Evolutionary conservation across 1,140 invertebrate species (phyloP).

Genomic region (Cataglyphis hispanica): DNA sequence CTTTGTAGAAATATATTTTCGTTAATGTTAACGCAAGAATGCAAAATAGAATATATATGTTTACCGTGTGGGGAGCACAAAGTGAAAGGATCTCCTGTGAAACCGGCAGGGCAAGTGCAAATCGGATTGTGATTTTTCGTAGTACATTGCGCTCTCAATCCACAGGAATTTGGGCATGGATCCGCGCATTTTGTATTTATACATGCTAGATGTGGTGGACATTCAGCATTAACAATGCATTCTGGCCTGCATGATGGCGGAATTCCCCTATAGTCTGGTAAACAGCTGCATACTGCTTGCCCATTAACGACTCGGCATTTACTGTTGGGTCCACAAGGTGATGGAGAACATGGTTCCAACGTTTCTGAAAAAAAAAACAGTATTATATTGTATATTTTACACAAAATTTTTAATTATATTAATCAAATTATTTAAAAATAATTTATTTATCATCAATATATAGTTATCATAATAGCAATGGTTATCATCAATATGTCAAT

Average conservation of each 20-base stretch:
- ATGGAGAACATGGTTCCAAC: slow-evolving; percentile 86
- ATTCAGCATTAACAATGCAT: slow-evolving; percentile 88
- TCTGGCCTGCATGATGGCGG: slow-evolving; percentile 88
- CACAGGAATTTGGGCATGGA: slow-evolving; percentile 88
- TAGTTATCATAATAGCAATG: too few relatives aligned
- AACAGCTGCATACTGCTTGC: slow-evolving; percentile 87
- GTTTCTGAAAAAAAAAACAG: slow-evolving; percentile 54
- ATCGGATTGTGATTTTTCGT: slow-evolving; percentile 88
- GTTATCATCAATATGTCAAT: too few relatives aligned
- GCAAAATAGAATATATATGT: slow-evolving; percentile 36
- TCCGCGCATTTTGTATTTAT: slow-evolving; percentile 88
- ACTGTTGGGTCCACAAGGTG: slow-evolving; percentile 88
- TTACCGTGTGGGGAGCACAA: slow-evolving; percentile 87
- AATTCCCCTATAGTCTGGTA: slow-evolving; percentile 86
- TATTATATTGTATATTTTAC: background rate
- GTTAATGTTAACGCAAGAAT: background rate
- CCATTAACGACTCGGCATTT: slow-evolving; percentile 86
- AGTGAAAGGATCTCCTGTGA: slow-evolving; percentile 92
- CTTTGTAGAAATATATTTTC: background rate
- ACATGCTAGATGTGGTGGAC: slow-evolving; percentile 87
- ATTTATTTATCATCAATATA: too few relatives aligned
- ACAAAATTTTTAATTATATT: background rate
- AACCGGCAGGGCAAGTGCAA: slow-evolving; percentile 91
- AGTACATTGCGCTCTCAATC: slow-evolving; percentile 86
- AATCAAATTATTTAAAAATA: background rate